Base-by-base conservation (phyloP, 92 coral and sea anemone species). In the Porites rus region DNA sequence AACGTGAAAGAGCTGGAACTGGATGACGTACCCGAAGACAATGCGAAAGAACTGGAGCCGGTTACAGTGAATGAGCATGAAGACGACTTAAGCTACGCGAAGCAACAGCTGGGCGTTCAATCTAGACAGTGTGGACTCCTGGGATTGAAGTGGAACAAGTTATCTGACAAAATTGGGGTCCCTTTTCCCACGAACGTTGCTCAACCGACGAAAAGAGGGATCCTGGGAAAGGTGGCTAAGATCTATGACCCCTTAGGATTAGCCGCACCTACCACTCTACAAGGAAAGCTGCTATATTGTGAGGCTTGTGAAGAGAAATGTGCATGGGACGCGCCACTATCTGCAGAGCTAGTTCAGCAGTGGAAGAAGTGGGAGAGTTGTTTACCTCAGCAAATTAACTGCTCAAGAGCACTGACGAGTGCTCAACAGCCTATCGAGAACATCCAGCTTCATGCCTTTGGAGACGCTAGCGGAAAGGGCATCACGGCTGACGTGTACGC, bases 241-340 rank as follows among this genome's bases (percentile, higher is more conserved):
- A 80, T 88, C 78, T 88, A 88, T 72, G 94, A 92, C 75, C 92
- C 92, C 60, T 82, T 92, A 0, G 94, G 92, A 0, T 76, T 92
- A 1, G 56, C 77, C 8, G 58, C 94, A 9, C 90, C 92, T 3
- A 24, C 65, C 59, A 88, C 72, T 8, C 84, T 90, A 17, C 83
- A 75, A 72, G 93, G 93, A 64, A 91, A 91, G 53, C 88, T 75
- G 54, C 64, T 91, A 2, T 82, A 81, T 25, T 67, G 91, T 18
- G 85, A 87, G 1, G 91, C 88, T 12, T 91, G 91, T 51, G 85
- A 82, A 6, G 81, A 83, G 64, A 88, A 88, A 65, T 61, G 85
- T 18, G 85, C 80, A 1, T 91, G 92, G 94, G 89, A 88, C 67
- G 88, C 89, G 52, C 59, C 73, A 51, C 53, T 91, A 20, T 68